These are phyloP conservation scores for Cloeon dipterum DNA, from an alignment of 2,888 invertebrate species.

Conservation along the genomic window DNA sequence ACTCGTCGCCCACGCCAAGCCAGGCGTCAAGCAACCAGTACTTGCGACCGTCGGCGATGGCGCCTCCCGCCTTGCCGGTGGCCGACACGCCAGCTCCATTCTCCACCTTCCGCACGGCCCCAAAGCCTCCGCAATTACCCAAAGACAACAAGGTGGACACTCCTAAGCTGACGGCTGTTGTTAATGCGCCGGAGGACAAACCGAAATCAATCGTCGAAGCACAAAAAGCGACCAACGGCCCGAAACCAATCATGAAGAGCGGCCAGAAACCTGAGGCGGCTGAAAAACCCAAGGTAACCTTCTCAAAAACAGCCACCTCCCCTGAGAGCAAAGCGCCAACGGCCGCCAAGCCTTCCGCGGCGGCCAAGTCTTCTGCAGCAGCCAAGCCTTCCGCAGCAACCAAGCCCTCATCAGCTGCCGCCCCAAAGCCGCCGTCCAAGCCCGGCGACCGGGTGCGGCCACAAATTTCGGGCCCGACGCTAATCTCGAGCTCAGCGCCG, in stretches of 20 bases:
- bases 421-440: background rate
- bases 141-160: constrained; percentile 5
- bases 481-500: background rate
- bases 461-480: no score
- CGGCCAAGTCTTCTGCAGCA: background rate
- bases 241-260: background rate
- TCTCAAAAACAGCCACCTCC: background rate
- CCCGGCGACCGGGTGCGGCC: background rate
- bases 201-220: background rate
- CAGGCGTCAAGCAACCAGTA: background rate
- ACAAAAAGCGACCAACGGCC: no score
- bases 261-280: background rate
- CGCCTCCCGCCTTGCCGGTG: background rate
- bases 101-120: constrained; percentile 2
- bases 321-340: background rate
- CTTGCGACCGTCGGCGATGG: background rate
- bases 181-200: background rate
- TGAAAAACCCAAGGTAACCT: background rate
- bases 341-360: background rate
- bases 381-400: background rate
- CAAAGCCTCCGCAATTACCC: constrained; percentile 6
- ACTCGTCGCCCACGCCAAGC: background rate
- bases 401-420: background rate
- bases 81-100: background rate
- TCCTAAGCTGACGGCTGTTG: background rate